Conservation (phyloP, 2,113 vertebrate species). For the Tympanuchus pallidicinctus region DNA sequence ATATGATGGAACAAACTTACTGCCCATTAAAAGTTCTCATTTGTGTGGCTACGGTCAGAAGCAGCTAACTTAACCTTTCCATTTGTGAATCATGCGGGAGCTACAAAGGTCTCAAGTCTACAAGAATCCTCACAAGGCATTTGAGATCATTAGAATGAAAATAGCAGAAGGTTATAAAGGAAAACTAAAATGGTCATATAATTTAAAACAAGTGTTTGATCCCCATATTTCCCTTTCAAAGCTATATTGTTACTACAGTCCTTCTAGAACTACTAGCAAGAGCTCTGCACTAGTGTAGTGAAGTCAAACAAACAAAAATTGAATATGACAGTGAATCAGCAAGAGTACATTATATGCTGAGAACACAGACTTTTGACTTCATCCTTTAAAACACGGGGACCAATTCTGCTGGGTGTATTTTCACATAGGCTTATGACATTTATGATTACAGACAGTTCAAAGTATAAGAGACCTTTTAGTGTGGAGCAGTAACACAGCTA, state of each 20-base stretch:
- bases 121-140: no score
- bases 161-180: neutral
- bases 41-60: neutral
- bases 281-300: neutral
- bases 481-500: neutral
- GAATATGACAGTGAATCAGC: neutral
- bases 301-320: neutral
- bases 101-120: neutral
- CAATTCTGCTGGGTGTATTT: neutral
- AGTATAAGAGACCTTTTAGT: neutral
- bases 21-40: neutral
- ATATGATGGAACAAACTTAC: neutral
- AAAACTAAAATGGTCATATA: neutral
- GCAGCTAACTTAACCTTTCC: neutral
- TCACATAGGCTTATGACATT: rapidly evolving
- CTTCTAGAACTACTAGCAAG: neutral
- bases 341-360: neutral
- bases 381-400: neutral
- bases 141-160: neutral
- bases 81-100: neutral
- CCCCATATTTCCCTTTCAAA: neutral
- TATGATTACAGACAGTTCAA: neutral
- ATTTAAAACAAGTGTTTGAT: neutral
- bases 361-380: neutral
- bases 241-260: neutral